Evolutionary conservation across 2,797 vertebrate genomes (phyloP), one percentile per base, ranked within the genome.

Genomic region (Enteromius thamalakanensis): DNA sequence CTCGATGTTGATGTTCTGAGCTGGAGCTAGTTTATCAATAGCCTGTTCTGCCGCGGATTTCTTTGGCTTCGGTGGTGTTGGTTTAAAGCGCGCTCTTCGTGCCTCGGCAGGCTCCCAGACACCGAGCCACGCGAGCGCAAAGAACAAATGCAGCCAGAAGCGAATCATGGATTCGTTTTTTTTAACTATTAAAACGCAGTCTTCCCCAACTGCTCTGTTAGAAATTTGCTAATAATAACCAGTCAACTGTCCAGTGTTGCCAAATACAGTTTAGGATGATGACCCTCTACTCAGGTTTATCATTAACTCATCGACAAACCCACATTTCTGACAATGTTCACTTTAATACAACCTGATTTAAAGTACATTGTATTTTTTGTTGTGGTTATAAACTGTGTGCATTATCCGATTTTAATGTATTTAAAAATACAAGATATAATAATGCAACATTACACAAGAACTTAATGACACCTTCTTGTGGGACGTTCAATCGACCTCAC

Each of bases 1-100:
- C 53, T 92, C 37, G 21, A 94, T 88, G 87, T 94, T 79, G 86
- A 94, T 72, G 78, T 90, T 89, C 81, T 76, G 82, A 75, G 51
- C 81, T 3, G 92, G 87, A 72, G 79, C 87, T 45, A 84, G 82
- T 70, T 69, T 17, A 0, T 90, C 88, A 23, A 88, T 72, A 3
- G 90, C 87, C 0, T 89, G 17, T 0, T 87, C 87, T 51, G 87
- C 86, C 77, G 90, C 91, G 1, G 74, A 12, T 83, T 71, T 60
- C 42, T 71, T 62, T 47, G 75, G 75, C 83, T 86, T 91, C 1
- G 14, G 81, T 60, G 87, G 91, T 81, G 29, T 89, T 77, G 80
- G 80, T 79, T 76, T 87, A 34, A 1, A 83, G 3, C 76, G 72
- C 1, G 19, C 17, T 72, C 78, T 81, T 37, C 68, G 26, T 45